Evolutionary conservation across 2,113 vertebrate species (phyloP).

Genomic region (Hippocampus comes): DNA sequence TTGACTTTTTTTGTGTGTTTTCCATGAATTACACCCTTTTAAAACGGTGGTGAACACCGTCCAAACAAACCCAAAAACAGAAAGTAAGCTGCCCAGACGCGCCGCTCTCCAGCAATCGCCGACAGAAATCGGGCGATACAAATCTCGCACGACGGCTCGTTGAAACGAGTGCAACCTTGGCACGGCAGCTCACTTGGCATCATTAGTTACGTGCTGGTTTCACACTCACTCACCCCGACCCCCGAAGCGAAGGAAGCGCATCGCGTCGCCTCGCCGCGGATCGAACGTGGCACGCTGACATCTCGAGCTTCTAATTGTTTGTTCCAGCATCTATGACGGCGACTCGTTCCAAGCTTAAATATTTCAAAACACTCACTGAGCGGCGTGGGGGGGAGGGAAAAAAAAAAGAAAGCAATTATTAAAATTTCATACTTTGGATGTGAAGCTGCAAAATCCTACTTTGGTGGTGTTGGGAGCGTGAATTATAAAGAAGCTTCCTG

Average conservation of each 20-base stretch:
- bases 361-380: constrained; percentile 48
- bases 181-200: constrained; percentile 2
- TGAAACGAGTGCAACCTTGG: neutral
- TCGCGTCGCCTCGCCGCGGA: neutral
- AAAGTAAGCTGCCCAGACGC: no score
- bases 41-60: no score
- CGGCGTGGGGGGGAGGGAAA: constrained; percentile 31
- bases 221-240: constrained; percentile 7
- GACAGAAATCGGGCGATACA: neutral
- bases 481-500: constrained; percentile 48
- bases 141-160: neutral
- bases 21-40: no score
- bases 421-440: constrained; percentile 50
- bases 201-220: constrained; percentile 16
- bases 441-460: constrained; percentile 45
- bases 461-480: constrained; percentile 35
- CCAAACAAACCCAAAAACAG: no score
- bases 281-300: neutral
- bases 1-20: no score
- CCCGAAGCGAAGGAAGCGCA: constrained; percentile 7
- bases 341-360: constrained; percentile 57
- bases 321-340: constrained; percentile 22
- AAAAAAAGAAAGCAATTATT: constrained; percentile 42
- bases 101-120: neutral
- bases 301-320: constrained; percentile 32